Percentiles rank a stretch among this genome's conserved stretches.
These are phyloP conservation scores for Tridacna gigas DNA, from an alignment of 2,888 invertebrate species.

Conservation along the genomic window DNA sequence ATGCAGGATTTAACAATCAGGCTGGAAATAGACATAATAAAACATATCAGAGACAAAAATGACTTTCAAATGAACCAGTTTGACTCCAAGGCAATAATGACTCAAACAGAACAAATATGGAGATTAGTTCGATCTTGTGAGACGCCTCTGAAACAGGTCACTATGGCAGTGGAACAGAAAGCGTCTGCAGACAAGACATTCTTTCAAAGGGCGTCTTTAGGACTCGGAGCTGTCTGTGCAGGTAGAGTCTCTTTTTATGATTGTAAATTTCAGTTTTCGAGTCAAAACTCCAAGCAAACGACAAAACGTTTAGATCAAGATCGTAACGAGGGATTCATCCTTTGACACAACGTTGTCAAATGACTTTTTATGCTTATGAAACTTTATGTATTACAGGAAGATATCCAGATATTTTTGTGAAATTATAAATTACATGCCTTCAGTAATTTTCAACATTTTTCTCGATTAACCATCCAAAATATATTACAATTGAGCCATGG, in stretches of 20 bases:
- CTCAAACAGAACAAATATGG: conserved; percentile 63
- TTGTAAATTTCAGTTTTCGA: too few relatives aligned
- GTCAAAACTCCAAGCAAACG: too few relatives aligned
- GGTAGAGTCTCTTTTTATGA: conserved; percentile 40
- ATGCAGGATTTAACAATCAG: conserved; percentile 61
- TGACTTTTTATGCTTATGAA: too few relatives aligned
- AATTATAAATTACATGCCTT: too few relatives aligned
- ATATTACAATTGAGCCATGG: too few relatives aligned
- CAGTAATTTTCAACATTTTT: too few relatives aligned
- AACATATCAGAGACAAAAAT: conserved; percentile 48
- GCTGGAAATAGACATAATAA: conserved; percentile 54
- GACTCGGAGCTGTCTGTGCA: conserved; percentile 68
- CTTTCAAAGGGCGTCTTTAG: conserved; percentile 64
- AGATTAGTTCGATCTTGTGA: conserved; percentile 48
- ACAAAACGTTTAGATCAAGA: too few relatives aligned
- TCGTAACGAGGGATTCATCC: too few relatives aligned
- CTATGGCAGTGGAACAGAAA: conserved; percentile 61
- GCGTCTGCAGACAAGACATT: conserved; percentile 57
- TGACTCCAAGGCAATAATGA: conserved; percentile 57
- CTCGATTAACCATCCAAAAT: too few relatives aligned
- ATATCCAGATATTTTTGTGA: too few relatives aligned
- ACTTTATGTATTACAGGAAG: too few relatives aligned
- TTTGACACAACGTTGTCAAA: too few relatives aligned
- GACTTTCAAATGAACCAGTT: conserved; percentile 55
- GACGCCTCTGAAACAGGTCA: conserved; percentile 54